Conservation (phyloP, 2,797 vertebrate genomes). For the Oryzias dopingdopingensis region DNA sequence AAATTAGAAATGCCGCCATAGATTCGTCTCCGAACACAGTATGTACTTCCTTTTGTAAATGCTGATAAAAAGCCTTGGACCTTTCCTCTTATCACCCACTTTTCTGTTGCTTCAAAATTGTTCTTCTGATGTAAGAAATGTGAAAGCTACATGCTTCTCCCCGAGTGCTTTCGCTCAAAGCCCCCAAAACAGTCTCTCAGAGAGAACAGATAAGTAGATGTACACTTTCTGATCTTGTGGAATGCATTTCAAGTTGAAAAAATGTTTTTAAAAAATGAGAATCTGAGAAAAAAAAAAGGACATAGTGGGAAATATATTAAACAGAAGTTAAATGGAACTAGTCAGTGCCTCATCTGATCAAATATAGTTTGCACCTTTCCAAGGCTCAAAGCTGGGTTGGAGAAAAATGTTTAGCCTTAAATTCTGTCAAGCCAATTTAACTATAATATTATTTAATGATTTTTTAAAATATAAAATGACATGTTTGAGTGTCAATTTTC, state of each 20-base stretch:
- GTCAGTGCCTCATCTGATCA: too few species aligned
- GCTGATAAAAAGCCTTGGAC: conserved; percentile 47
- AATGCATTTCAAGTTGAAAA: conserved; percentile 19
- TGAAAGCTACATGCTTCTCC: conserved; percentile 17
- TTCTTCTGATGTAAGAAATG: conserved; percentile 35
- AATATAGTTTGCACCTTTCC: too few species aligned
- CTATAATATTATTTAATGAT: too few species aligned
- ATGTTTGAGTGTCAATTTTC: too few species aligned
- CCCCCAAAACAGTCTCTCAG: conserved; percentile 34
- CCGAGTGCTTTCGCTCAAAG: conserved; percentile 19
- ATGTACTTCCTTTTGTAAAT: conserved; percentile 61
- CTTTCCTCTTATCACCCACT: conserved; percentile 47
- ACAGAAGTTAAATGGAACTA: too few species aligned
- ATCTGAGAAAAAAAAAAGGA: conserved; percentile 9
- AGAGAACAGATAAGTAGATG: conserved; percentile 38
- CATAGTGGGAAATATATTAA: background rate
- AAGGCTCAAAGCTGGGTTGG: too few species aligned
- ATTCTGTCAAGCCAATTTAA: too few species aligned
- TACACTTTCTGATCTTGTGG: conserved; percentile 21
- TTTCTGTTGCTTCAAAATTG: conserved; percentile 25
- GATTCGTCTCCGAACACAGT: conserved; percentile 62
- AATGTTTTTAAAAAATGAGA: conserved; percentile 20
- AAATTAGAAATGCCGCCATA: conserved; percentile 71
- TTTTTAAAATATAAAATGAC: too few species aligned
- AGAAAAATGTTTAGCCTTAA: too few species aligned